Conservation (phyloP, 2,888 invertebrate genomes). For the Frankliniella intonsa region DNA sequence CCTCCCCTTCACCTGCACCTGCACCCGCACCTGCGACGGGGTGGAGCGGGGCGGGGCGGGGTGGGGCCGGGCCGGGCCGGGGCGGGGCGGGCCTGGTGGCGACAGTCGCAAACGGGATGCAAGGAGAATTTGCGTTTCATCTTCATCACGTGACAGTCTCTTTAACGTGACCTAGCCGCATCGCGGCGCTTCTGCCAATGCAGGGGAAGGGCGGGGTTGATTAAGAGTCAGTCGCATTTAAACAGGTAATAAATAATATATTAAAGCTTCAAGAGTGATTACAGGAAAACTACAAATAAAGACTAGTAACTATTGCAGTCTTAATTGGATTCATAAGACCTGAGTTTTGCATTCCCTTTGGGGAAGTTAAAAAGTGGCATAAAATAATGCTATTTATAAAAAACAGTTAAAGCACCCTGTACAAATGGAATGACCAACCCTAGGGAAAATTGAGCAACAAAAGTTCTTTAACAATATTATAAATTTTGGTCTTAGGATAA, state of each 20-base stretch:
- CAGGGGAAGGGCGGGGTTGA: too few relatives aligned
- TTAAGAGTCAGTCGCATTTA: too few relatives aligned
- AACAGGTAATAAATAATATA: background rate
- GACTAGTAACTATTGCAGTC: constrained; percentile 20
- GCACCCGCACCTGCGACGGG: background rate
- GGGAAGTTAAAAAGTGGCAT: background rate
- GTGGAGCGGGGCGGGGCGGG: too few relatives aligned
- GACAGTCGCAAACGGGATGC: too few relatives aligned
- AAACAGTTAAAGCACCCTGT: background rate
- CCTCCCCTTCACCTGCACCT: background rate
- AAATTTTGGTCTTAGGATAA: background rate
- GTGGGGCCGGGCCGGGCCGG: too few relatives aligned
- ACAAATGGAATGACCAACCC: constrained; percentile 4
- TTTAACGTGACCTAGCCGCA: too few relatives aligned
- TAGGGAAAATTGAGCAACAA: constrained; percentile 3
- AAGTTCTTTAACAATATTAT: background rate
- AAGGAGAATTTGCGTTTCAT: too few relatives aligned
- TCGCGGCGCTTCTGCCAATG: too few relatives aligned
- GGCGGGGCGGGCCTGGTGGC: too few relatives aligned
- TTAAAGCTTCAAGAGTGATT: background rate
- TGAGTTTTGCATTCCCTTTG: background rate
- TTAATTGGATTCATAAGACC: background rate
- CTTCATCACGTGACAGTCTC: too few relatives aligned
- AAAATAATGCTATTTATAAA: background rate
- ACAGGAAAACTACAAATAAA: background rate